phyloP scores from a whole-genome alignment of 2,888 invertebrate species.

The Proisotoma minuta region DNA sequence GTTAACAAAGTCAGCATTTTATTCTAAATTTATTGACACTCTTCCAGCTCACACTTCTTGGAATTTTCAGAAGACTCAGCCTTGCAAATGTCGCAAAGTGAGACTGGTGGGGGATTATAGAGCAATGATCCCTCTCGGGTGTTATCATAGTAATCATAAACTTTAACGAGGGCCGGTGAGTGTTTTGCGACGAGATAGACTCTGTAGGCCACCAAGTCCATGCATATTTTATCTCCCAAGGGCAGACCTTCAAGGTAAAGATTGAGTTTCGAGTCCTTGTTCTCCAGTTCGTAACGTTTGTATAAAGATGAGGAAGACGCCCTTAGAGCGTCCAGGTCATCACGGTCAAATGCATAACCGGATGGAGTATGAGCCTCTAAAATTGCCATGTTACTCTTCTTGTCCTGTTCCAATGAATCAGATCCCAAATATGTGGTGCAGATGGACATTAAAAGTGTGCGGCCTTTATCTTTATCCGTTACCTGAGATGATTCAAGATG shows the following conservation, averaged over 20 bases:
- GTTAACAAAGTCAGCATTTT: too few relatives aligned
- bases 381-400: slow-evolving; percentile 74
- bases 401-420: too few relatives aligned
- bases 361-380: slow-evolving; percentile 84
- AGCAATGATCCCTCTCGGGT: slow-evolving; percentile 70
- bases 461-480: slow-evolving; percentile 9
- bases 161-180: slow-evolving; percentile 74
- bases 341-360: slow-evolving; percentile 78
- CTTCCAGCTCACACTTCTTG: slow-evolving; percentile 24
- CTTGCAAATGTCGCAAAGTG: slow-evolving; percentile 78
- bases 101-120: slow-evolving; percentile 65
- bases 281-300: slow-evolving; percentile 65
- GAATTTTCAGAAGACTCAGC: slow-evolving; percentile 52
- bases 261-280: slow-evolving; percentile 62
- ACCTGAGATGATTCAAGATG: neutral
- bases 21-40: too few relatives aligned
- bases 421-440: slow-evolving; percentile 15
- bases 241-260: slow-evolving; percentile 63
- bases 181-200: slow-evolving; percentile 78
- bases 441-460: slow-evolving; percentile 15
- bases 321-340: slow-evolving; percentile 9
- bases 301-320: slow-evolving; percentile 54
- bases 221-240: slow-evolving; percentile 65
- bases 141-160: slow-evolving; percentile 87
- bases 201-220: slow-evolving; percentile 74